A percentile compares a stretch with the other conserved stretches of the same genome.
phyloP scores from a whole-genome alignment of 2,113 vertebrate species.

The Garra rufa region DNA sequence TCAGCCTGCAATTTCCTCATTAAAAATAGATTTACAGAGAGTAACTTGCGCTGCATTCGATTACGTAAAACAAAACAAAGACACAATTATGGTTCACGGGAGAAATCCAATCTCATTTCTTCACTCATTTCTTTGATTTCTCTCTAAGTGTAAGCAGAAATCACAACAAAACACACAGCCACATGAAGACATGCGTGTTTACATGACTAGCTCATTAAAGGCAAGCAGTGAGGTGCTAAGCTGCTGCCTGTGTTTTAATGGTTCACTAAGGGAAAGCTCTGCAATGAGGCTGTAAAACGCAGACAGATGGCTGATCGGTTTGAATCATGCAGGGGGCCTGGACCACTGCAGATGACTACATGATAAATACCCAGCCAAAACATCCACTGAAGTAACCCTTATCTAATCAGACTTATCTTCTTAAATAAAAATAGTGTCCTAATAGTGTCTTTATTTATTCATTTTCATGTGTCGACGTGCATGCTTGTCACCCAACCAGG shows the following conservation, averaged over 20 bases:
- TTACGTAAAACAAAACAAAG: background rate
- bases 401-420: background rate
- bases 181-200: background rate
- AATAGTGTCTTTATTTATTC: background rate
- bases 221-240: slow-evolving; percentile 16
- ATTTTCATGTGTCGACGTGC: background rate
- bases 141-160: background rate
- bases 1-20: slow-evolving; percentile 18
- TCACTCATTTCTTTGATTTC: background rate
- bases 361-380: background rate
- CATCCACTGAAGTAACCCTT: background rate
- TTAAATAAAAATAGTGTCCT: background rate
- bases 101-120: background rate
- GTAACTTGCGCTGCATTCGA: background rate
- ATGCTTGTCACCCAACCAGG: background rate
- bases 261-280: slow-evolving; percentile 17
- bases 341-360: background rate
- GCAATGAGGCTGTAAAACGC: background rate
- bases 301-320: slow-evolving; percentile 31
- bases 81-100: background rate
- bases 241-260: slow-evolving; percentile 15
- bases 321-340: slow-evolving; percentile 9
- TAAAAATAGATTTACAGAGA: slow-evolving; percentile 4
- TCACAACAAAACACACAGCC: background rate
- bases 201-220: slow-evolving; percentile 29